Percentiles rank a stretch among this genome's conserved stretches.
Evolutionary conservation across 92 coral and sea anemone genomes (phyloP).

Genomic region (Umimayanthus chanpuru): DNA sequence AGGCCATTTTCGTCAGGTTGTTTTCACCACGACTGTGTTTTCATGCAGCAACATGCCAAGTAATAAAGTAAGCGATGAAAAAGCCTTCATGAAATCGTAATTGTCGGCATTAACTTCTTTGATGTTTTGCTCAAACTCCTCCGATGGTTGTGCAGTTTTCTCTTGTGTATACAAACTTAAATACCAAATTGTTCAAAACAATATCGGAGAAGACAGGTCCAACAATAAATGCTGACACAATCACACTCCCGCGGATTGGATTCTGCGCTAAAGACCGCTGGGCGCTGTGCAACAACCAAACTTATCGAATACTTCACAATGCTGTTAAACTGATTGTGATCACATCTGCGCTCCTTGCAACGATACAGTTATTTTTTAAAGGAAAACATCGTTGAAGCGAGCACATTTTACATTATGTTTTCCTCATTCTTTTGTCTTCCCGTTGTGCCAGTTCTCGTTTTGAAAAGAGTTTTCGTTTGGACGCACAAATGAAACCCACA

Average conservation of each 20-base stretch:
- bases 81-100: constrained; percentile 25
- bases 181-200: background rate
- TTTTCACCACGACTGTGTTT: constrained; percentile 4
- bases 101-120: constrained; percentile 24
- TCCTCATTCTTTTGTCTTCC: background rate
- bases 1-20: background rate
- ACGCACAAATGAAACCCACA: background rate
- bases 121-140: constrained; percentile 7
- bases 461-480: background rate
- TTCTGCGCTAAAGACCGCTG: constrained; percentile 14
- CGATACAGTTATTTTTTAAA: constrained; percentile 16
- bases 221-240: constrained; percentile 4
- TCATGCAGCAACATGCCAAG: constrained; percentile 18
- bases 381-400: background rate
- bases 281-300: background rate
- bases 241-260: background rate
- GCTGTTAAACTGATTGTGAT: background rate
- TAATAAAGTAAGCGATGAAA: constrained; percentile 1
- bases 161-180: constrained; percentile 12
- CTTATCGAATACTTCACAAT: background rate
- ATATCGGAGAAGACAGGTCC: background rate
- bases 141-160: background rate
- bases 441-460: background rate
- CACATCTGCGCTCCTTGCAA: background rate
- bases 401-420: background rate